Conservation (phyloP, 2,113 vertebrate species). For the Epinephelus lanceolatus region DNA sequence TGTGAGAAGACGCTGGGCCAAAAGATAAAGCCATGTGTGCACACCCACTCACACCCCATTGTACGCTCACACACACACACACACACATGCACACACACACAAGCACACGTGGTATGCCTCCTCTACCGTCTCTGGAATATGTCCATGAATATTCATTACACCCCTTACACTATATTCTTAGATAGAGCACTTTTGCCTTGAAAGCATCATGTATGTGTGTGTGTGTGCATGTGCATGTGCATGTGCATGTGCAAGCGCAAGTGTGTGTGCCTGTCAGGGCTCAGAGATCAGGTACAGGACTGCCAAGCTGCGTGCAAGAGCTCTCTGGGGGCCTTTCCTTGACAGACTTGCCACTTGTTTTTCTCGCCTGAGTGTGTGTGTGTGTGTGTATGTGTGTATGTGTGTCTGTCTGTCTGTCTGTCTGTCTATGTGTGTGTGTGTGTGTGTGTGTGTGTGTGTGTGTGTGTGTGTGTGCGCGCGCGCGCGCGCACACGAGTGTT, state of each 20-base stretch:
- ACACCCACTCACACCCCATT: background rate
- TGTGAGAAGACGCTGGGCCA: slow-evolving; percentile 28
- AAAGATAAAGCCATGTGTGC: slow-evolving; percentile 29
- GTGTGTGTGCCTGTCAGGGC: slow-evolving; percentile 49
- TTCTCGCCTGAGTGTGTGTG: slow-evolving; percentile 22
- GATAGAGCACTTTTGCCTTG: slow-evolving; percentile 58
- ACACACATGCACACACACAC: background rate
- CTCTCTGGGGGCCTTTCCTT: slow-evolving; percentile 57
- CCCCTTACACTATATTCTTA: slow-evolving; percentile 23
- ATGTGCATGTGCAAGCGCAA: background rate
- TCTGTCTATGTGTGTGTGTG: background rate
- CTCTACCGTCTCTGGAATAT: slow-evolving; percentile 47
- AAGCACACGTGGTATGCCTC: background rate
- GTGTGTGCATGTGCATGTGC: slow-evolving; percentile 2
- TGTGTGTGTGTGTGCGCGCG: no score
- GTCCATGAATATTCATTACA: slow-evolving; percentile 77
- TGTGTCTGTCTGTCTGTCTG: background rate
- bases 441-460: background rate
- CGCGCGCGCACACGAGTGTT: background rate
- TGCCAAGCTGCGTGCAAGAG: slow-evolving; percentile 42
- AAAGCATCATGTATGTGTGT: slow-evolving; percentile 46
- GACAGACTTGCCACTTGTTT: slow-evolving; percentile 67
- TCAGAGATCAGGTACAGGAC: slow-evolving; percentile 61
- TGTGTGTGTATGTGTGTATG: background rate
- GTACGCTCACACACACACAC: background rate